Evolutionary conservation across 2,797 vertebrate species (phyloP).

Genomic region (Melanotaenia pygmaea): DNA sequence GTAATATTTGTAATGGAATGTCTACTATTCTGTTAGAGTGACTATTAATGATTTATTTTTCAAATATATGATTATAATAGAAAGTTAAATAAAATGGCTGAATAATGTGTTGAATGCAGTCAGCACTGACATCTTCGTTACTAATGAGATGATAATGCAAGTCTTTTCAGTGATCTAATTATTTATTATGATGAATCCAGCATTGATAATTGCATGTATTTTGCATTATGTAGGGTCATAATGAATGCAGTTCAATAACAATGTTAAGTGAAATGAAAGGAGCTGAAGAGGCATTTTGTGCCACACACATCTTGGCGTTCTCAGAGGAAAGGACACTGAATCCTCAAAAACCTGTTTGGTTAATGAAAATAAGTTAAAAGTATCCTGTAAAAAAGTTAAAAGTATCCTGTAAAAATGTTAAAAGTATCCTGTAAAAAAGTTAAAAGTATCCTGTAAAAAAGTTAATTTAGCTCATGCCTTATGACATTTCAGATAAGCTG

Average conservation of each 20-base stretch:
- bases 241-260: not conserved
- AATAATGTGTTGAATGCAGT: conserved; percentile 32
- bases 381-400: not conserved
- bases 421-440: too few relatives aligned
- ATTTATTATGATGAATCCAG: conserved; percentile 17
- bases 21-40: conserved; percentile 37
- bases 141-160: not conserved
- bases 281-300: not conserved
- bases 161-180: conserved; percentile 1
- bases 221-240: conserved; percentile 9
- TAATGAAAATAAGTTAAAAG: not conserved
- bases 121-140: conserved; percentile 4
- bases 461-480: not conserved
- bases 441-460: too few relatives aligned
- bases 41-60: conserved; percentile 41
- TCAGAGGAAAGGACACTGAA: not conserved
- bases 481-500: not conserved
- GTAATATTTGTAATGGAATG: conserved; percentile 32
- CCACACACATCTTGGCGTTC: not conserved
- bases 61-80: conserved; percentile 39
- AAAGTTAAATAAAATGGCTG: conserved; percentile 59
- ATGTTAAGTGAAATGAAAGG: not conserved
- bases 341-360: not conserved
- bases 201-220: conserved; percentile 8
- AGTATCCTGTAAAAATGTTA: too few relatives aligned